These are phyloP conservation scores for Natrix natrix DNA, from an alignment of 2,797 vertebrate species.

Conservation along the genomic window DNA sequence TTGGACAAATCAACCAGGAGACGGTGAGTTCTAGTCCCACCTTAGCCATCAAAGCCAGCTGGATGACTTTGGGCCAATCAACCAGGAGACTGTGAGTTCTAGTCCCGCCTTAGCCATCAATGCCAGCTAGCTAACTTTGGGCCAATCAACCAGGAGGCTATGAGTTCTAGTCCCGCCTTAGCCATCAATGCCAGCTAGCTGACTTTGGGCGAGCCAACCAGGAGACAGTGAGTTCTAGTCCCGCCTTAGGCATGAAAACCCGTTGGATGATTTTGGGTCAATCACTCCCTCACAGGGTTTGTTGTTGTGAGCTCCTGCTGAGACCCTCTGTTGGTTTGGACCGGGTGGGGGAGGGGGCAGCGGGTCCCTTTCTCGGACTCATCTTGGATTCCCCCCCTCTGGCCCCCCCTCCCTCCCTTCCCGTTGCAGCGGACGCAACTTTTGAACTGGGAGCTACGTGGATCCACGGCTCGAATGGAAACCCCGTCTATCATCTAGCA, in stretches of 20 bases:
- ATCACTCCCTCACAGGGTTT: not conserved
- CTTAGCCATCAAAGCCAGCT: too few species aligned
- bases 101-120: too few species aligned
- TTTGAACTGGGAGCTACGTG: constrained; percentile 99
- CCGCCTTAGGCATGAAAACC: fast-evolving
- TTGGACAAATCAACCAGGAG: too few species aligned
- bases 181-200: fast-evolving
- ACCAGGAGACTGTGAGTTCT: too few species aligned
- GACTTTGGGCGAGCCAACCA: not conserved
- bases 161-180: not conserved
- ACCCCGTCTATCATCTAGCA: constrained; percentile 98
- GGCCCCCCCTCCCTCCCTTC: not conserved
- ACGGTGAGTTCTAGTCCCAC: too few species aligned
- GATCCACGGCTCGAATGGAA: constrained; percentile 98
- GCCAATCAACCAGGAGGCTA: not conserved
- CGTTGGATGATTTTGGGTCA: not conserved
- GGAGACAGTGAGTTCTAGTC: not conserved
- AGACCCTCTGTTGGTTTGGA: not conserved
- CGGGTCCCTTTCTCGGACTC: not conserved
- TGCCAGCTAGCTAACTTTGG: too few species aligned
- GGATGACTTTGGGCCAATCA: too few species aligned
- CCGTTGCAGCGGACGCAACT: constrained; percentile 83
- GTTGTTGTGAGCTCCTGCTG: not conserved
- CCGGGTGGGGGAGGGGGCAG: too few species aligned
- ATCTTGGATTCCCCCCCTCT: not conserved